phyloP scores from a whole-genome alignment of 2,888 invertebrate species.

The Tethea ocularis region DNA sequence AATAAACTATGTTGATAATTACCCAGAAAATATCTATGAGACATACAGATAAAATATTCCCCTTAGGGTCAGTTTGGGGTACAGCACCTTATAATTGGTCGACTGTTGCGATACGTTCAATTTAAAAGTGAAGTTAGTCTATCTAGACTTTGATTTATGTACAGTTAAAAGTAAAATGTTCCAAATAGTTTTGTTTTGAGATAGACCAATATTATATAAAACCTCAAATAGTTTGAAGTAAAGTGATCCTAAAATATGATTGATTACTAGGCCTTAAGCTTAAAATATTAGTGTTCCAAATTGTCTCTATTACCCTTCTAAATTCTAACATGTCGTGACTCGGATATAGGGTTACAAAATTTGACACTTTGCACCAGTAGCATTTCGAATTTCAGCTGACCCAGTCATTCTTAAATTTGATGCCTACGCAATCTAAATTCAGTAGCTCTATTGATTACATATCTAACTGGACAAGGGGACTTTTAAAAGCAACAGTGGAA shows the following conservation, averaged over 20 bases:
- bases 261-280: neutral
- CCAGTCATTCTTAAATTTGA: neutral
- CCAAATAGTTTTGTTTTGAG: neutral
- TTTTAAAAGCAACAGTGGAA: too few relatives aligned
- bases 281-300: neutral
- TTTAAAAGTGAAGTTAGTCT: neutral
- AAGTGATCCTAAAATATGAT: neutral
- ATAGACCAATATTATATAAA: neutral
- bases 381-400: neutral
- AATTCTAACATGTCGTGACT: conserved; percentile 8
- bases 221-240: neutral
- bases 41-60: conserved; percentile 33
- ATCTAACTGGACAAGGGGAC: neutral
- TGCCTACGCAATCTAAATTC: neutral
- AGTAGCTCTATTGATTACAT: neutral
- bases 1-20: conserved; percentile 49
- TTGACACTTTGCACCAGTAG: neutral
- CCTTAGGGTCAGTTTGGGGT: conserved; percentile 34
- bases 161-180: too few relatives aligned
- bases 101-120: conserved; percentile 8
- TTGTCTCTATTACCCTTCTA: conserved; percentile 1
- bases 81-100: conserved; percentile 24
- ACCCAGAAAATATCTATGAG: conserved; percentile 30
- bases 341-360: conserved; percentile 6
- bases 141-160: too few relatives aligned